Percentiles rank a stretch among this genome's conserved stretches.
Conservation (phyloP, 2,797 vertebrate species). For the Melopsittacus undulatus region DNA sequence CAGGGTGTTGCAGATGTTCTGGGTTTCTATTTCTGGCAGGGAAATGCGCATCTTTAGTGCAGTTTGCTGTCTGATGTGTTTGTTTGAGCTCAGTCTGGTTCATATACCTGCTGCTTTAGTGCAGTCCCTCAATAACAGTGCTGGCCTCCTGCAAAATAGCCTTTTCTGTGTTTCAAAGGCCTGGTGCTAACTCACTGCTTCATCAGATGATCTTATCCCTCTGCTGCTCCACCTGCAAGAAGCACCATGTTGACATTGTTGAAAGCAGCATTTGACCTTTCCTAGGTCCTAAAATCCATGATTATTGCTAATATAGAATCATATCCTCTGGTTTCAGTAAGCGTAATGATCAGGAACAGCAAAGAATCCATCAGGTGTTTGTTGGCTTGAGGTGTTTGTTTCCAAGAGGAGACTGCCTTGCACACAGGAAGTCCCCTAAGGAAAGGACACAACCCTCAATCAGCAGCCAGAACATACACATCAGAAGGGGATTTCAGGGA, state of each 20-base stretch:
- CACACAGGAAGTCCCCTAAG: neutral
- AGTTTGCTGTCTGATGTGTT: accelerated
- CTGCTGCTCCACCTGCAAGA: neutral
- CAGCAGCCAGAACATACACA: neutral
- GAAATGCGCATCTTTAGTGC: neutral
- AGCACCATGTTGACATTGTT: neutral
- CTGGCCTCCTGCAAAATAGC: neutral
- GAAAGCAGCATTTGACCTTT: neutral
- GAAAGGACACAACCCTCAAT: neutral
- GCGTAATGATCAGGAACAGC: neutral
- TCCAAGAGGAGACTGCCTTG: neutral
- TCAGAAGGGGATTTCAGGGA: neutral
- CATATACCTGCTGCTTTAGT: neutral
- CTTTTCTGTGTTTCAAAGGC: neutral
- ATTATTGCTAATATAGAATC: neutral
- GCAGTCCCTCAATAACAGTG: neutral
- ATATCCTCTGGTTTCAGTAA: neutral
- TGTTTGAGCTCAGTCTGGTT: neutral
- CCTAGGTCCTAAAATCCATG: neutral
- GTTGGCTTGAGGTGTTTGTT: neutral
- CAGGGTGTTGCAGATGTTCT: neutral
- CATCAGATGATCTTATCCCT: neutral
- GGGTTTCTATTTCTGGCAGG: neutral
- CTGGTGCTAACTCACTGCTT: neutral
- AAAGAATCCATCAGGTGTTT: neutral